Conservation (phyloP, 2,888 invertebrate genomes). For the Eristalinus aeneus region DNA sequence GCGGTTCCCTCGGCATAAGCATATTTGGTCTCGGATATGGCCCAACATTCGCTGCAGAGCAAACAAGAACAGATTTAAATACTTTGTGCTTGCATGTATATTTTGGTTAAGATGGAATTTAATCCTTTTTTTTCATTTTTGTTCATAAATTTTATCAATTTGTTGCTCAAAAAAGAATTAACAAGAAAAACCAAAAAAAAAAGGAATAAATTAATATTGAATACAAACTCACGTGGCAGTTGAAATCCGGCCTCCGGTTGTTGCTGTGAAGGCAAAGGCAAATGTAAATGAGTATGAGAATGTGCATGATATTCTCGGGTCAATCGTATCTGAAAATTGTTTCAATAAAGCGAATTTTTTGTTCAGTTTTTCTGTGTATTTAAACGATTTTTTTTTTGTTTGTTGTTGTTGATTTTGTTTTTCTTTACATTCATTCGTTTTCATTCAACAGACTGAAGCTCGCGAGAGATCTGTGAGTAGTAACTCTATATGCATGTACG, state of each 20-base stretch:
- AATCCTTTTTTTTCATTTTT: neutral
- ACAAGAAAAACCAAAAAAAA: neutral
- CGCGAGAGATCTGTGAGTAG: constrained; percentile 43
- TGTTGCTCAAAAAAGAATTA: neutral
- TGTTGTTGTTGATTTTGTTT: constrained; percentile 43
- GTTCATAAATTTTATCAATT: neutral
- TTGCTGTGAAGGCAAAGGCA: constrained; percentile 91
- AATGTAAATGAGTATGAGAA: constrained; percentile 95
- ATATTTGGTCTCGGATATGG: constrained; percentile 81
- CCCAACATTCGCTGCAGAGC: constrained; percentile 79
- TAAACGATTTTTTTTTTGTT: constrained; percentile 39
- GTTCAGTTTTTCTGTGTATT: constrained; percentile 72
- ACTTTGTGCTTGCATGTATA: neutral
- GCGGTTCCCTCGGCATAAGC: constrained; percentile 81
- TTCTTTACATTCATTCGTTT: constrained; percentile 53
- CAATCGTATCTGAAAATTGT: constrained; percentile 90
- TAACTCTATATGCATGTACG: constrained; percentile 8
- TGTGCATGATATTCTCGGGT: constrained; percentile 96
- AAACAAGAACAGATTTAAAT: constrained; percentile 39
- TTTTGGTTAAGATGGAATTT: constrained; percentile 4
- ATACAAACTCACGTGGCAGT: constrained; percentile 83
- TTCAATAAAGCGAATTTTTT: constrained; percentile 77
- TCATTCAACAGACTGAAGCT: constrained; percentile 66
- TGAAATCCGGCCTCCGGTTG: constrained; percentile 87
- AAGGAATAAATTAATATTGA: constrained; percentile 72